These are phyloP conservation scores for Acrocephalus kingi DNA, from an alignment of 2,113 vertebrate species.

Conservation along the genomic window DNA sequence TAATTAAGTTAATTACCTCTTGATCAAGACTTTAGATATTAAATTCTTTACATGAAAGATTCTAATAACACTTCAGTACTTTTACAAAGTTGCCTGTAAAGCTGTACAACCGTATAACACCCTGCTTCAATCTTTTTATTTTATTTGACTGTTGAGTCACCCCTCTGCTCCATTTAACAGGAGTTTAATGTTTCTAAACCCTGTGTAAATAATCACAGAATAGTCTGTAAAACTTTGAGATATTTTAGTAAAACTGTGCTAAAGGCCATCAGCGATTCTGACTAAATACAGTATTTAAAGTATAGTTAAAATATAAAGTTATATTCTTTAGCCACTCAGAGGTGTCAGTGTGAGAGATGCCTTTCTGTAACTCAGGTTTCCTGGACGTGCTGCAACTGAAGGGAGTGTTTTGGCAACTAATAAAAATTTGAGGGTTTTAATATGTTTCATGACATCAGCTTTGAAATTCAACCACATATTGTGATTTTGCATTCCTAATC, in stretches of 20 bases:
- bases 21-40: neutral
- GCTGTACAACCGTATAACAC: neutral
- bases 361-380: neutral
- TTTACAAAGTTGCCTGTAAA: neutral
- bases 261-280: neutral
- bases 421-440: neutral
- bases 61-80: neutral
- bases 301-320: neutral
- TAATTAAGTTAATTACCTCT: neutral
- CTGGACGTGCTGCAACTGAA: neutral
- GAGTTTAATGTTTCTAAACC: neutral
- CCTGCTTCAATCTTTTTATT: neutral
- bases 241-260: neutral
- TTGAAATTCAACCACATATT: neutral
- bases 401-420: neutral
- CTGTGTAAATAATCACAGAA: neutral
- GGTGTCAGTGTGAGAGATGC: neutral
- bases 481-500: neutral
- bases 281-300: accelerated
- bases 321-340: neutral
- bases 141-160: neutral
- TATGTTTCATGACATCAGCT: neutral
- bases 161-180: neutral
- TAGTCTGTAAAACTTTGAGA: neutral
- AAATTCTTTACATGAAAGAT: neutral